Evolutionary conservation across 2,797 vertebrate genomes (phyloP).

Genomic region (Gallinago solitaria): DNA sequence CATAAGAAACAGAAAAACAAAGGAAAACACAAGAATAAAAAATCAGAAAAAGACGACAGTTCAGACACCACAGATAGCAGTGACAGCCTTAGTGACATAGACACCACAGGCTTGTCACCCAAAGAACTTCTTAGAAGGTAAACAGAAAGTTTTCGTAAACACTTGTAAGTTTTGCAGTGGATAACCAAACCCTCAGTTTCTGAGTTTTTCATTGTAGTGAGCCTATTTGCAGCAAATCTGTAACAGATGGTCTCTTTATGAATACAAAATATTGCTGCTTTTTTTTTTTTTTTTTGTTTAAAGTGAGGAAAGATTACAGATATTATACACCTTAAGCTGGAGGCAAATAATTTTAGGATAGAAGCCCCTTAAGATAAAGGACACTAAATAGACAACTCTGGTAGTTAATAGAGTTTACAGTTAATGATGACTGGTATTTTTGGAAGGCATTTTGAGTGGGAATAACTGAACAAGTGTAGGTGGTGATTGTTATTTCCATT

Average conservation of each 20-base stretch:
- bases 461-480: not conserved
- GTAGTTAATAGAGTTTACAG: not conserved
- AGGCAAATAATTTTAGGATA: not conserved
- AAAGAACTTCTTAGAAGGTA: slow-evolving; percentile 87
- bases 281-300: not conserved
- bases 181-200: not conserved
- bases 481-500: not conserved
- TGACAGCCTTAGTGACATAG: slow-evolving; percentile 63
- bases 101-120: slow-evolving; percentile 63
- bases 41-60: slow-evolving; percentile 75
- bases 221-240: not conserved
- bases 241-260: not conserved
- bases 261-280: not conserved
- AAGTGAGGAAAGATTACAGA: not conserved
- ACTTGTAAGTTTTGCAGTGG: not conserved
- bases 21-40: slow-evolving; percentile 82
- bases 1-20: slow-evolving; percentile 89
- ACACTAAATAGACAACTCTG: not conserved
- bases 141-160: not conserved
- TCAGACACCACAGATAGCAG: slow-evolving; percentile 74
- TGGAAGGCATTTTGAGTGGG: not conserved
- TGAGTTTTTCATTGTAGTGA: not conserved
- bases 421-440: not conserved
- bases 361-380: not conserved
- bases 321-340: not conserved